Conservation (phyloP, 2,113 vertebrate genomes). For the Indicator indicator region DNA sequence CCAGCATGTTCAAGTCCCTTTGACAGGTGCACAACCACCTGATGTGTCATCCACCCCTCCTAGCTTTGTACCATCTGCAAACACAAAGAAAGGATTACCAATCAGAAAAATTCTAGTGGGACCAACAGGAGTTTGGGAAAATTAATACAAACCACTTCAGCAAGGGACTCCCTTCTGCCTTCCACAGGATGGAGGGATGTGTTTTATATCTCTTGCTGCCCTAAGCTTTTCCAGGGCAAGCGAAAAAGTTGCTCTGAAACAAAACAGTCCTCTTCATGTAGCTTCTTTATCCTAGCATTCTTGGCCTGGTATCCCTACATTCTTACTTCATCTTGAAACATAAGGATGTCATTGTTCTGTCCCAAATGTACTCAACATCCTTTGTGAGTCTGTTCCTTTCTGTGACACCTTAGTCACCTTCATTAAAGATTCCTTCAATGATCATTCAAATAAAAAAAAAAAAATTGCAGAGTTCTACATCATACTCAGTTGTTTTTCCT, state of each 20-base stretch:
- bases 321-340: neutral
- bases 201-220: neutral
- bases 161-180: neutral
- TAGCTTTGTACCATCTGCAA: neutral
- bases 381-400: neutral
- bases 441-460: neutral
- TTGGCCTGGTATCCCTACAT: neutral
- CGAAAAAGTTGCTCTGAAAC: neutral
- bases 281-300: neutral
- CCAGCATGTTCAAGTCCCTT: neutral
- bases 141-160: neutral
- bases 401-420: neutral
- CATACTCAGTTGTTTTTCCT: constrained; percentile 6
- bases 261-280: neutral
- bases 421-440: neutral
- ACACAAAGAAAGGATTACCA: neutral
- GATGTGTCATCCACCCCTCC: neutral
- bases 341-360: neutral
- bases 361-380: neutral
- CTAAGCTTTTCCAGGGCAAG: neutral
- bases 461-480: neutral
- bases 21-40: neutral
- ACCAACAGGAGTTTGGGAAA: neutral
- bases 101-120: neutral
- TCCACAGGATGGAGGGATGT: neutral